Evolutionary conservation across 2,797 vertebrate species (phyloP).

Genomic region (Botia almorhae): DNA sequence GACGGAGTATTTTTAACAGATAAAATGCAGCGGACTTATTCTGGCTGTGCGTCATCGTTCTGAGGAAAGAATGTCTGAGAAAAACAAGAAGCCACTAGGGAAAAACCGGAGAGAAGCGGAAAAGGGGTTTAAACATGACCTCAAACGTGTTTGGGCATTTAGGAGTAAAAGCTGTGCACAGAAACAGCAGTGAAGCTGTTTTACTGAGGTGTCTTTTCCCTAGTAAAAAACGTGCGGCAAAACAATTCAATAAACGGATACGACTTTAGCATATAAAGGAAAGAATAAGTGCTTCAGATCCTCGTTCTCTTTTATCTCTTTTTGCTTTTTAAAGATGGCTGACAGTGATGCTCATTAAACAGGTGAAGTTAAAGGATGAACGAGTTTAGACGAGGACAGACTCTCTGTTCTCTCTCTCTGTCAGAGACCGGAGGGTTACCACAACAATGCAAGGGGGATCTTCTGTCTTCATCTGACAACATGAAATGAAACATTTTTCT

Average conservation of each 20-base stretch:
- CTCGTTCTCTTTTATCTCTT: slow-evolving; percentile 33
- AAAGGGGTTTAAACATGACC: neutral
- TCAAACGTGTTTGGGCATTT: neutral
- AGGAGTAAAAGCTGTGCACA: neutral
- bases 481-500: too few species aligned
- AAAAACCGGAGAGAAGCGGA: slow-evolving; percentile 28
- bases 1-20: slow-evolving; percentile 70
- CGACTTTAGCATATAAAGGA: slow-evolving; percentile 32
- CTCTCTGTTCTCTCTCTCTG: slow-evolving; percentile 5
- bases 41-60: slow-evolving; percentile 72
- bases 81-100: slow-evolving; percentile 60
- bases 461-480: neutral
- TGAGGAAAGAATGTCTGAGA: slow-evolving; percentile 77
- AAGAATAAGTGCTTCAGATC: slow-evolving; percentile 59
- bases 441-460: slow-evolving; percentile 17
- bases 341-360: slow-evolving; percentile 42
- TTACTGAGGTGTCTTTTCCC: neutral
- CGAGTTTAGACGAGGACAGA: slow-evolving; percentile 12
- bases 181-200: neutral
- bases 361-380: slow-evolving; percentile 34
- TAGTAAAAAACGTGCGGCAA: neutral
- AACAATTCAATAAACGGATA: neutral
- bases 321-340: neutral
- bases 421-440: neutral
- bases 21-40: slow-evolving; percentile 60